A percentile compares a stretch with the other conserved stretches of the same genome.
Evolutionary conservation across 2,797 vertebrate species (phyloP).

Genomic region (Tachyglossus aculeatus): DNA sequence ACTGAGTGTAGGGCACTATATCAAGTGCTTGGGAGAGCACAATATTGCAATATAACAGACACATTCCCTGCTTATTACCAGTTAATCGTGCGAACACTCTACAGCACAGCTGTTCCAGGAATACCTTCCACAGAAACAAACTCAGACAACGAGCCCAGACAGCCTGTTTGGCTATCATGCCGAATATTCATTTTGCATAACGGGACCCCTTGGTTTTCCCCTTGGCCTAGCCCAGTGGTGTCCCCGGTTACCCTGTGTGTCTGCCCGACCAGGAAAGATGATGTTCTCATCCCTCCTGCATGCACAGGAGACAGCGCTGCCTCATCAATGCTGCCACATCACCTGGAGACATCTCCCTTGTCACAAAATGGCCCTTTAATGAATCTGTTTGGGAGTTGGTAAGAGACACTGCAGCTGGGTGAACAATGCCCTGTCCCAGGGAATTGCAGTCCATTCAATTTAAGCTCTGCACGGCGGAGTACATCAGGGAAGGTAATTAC

Average conservation of each 20-base stretch:
- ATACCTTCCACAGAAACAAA: too few species aligned
- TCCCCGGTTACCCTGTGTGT: not conserved
- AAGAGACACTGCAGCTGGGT: not conserved
- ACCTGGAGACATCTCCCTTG: not conserved
- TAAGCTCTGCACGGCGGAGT: not conserved
- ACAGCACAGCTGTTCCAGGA: too few species aligned
- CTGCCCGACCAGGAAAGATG: not conserved
- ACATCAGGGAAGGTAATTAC: not conserved
- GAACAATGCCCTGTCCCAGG: rapidly evolving
- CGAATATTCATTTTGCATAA: not conserved
- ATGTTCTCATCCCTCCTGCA: not conserved
- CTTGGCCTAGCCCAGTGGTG: too few species aligned
- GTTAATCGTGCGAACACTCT: too few species aligned
- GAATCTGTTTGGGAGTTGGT: not conserved
- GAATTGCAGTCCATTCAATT: not conserved
- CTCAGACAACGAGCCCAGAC: too few species aligned
- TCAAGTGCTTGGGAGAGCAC: too few species aligned
- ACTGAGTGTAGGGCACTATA: too few species aligned
- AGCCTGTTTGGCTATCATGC: rapidly evolving
- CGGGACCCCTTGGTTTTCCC: rapidly evolving
- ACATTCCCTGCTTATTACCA: too few species aligned
- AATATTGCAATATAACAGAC: too few species aligned
- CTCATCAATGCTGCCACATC: not conserved
- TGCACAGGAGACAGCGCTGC: not conserved
- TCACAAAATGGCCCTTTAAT: not conserved